A percentile compares a stretch with the other conserved stretches of the same genome.
phyloP scores from a whole-genome alignment of 2,113 vertebrate genomes.

The Picathartes gymnocephalus region DNA sequence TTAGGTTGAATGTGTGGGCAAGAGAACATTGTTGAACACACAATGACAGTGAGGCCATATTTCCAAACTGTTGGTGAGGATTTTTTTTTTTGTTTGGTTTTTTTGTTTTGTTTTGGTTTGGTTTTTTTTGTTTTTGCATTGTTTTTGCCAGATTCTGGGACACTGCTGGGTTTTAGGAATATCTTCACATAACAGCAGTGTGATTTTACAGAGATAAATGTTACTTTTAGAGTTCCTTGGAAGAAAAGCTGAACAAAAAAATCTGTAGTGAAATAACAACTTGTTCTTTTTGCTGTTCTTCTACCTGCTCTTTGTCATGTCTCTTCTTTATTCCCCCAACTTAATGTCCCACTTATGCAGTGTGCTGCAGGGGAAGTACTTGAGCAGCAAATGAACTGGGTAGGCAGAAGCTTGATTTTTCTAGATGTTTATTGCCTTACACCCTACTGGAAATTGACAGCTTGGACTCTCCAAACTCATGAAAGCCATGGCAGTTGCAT shows the following conservation, averaged over 20 bases:
- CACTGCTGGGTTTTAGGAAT: not conserved
- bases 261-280: not conserved
- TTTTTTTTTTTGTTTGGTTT: no score
- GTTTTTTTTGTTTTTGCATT: not conserved
- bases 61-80: not conserved
- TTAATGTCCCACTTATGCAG: not conserved
- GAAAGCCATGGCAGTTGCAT: not conserved
- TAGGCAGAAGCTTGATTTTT: not conserved
- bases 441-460: not conserved
- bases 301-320: not conserved
- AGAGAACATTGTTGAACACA: not conserved
- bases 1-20: not conserved
- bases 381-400: not conserved
- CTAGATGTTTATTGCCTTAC: not conserved
- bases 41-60: not conserved
- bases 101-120: not conserved
- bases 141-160: not conserved
- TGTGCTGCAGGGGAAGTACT: not conserved
- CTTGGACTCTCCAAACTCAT: not conserved
- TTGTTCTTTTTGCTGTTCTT: not conserved
- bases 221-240: not conserved
- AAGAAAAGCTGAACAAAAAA: not conserved
- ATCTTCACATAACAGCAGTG: not conserved
- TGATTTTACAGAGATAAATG: not conserved
- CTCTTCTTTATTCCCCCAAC: not conserved